Base-by-base conservation (phyloP, 2,797 vertebrate genomes). In the Hyperoplus immaculatus region DNA sequence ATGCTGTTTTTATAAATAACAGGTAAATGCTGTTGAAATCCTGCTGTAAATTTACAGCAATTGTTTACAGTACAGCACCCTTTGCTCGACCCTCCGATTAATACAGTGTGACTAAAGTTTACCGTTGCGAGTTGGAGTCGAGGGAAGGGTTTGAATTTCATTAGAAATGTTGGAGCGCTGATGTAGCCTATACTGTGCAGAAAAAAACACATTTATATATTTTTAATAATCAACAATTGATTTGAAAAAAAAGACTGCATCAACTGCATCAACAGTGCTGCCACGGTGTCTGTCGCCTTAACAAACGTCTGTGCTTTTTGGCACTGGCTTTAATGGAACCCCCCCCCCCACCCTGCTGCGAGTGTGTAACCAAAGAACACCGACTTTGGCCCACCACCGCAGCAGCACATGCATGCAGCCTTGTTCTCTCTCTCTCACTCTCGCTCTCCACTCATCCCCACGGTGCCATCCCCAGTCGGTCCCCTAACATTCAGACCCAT, bases 351-450 rank as follows among this genome's bases (percentile, higher is more conserved):
- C 41, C 62, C 58, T 62, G 70, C 53, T 59, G 36, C 47, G 60
- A 78, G 46, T 77, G 71, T 83, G 82, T 86, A 89, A 90, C 86
- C 57, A 87, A 89, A 91, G 73, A 88, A 69, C 68, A 15, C 41
- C 9, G 70, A 41, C 57, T 73, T 71, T 79, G 63, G 29, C 29
- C 29, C 29, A 29, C 29, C 29, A 69, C 80, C 77, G 63, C 69
- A 83, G 71, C 80, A 74, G 71, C 77, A 82, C 60, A 82, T 85
- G 78, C 67, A 82, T 61, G 63, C 75, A 77, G 79, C 69, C 84
- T 69, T 68, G 65, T 78, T 87, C 82, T 70, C 67, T 80, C 77
- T 77, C 78, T 68, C 75, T 90, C 77, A 57, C 84, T 87, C 82
- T 70, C 67, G 78, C 77, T 77, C 78, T 68, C 75, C 29, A 29